Evolutionary conservation across 2,797 vertebrate genomes (phyloP), one percentile per base, ranked within the genome.

Genomic region (Xenentodon cancila): DNA sequence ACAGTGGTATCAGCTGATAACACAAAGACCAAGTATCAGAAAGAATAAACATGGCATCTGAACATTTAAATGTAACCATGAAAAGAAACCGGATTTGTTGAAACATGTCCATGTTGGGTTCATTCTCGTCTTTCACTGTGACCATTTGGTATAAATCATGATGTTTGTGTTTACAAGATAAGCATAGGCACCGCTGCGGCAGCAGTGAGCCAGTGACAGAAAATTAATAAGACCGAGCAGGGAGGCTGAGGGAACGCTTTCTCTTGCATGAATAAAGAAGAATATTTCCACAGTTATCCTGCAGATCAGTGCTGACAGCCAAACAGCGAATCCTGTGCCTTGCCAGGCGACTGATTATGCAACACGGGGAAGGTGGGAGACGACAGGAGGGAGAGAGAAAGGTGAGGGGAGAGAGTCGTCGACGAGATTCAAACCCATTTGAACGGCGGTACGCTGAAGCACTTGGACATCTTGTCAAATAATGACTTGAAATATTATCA

Each of bases 281-380:
- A 54, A 59, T 49, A 68, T 65, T 40, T 40, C 37, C 12, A 37
- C 34, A 40, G 37, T 40, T 40, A 44, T 66, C 62, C 57, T n/a
- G 43, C 54, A 76, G 61, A 78, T 75, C 72, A 43, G 62, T 25
- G 68, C 59, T 73, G 77, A 77, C 64, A 71, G 60, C 57, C 61
- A 60, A 27, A 40, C 62, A 75, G 64, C 58, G 9, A 64, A 79
- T 40, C 37, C 37, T 58, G 32, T 37, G 21, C 34, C 30, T 64
- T 7, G 45, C 30, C 48, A 56, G 34, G 42, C 43, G 51, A 46
- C 43, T 51, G 57, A 59, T 65, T 66, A 71, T 60, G n/a, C 15
- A 72, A 64, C 59, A 22, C 1, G 19, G 18, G 27, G 64, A 61
- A 72, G 37, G 37, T 40, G 37, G 37, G 37, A 40, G 37, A 40